Evolutionary conservation across 2,888 invertebrate species (phyloP).

Genomic region (Rhaphigaster nebulosa): DNA sequence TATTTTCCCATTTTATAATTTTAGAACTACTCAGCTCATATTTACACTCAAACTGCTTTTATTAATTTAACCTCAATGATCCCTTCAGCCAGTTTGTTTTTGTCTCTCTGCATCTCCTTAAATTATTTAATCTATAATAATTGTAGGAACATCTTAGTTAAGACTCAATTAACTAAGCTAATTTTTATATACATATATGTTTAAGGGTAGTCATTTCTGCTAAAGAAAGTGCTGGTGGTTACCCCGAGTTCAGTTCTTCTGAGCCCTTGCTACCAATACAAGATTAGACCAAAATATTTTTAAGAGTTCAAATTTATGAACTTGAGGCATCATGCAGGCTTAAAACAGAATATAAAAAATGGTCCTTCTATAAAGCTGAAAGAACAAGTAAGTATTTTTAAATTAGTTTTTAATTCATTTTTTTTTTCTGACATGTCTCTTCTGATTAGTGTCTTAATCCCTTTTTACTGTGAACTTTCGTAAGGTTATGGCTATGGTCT

Average conservation of each 20-base stretch:
- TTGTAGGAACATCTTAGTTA: no score
- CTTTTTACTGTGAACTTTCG: no score
- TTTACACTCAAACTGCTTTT: no score
- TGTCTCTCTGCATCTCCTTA: no score
- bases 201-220: conserved; percentile 2
- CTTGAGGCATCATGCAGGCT: background rate
- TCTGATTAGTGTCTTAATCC: no score
- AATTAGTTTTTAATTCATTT: no score
- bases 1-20: no score
- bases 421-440: background rate
- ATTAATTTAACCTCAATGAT: no score
- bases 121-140: no score
- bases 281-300: background rate
- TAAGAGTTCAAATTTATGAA: background rate
- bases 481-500: no score
- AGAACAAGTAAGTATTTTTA: background rate
- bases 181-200: background rate
- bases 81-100: no score
- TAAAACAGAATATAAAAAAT: background rate
- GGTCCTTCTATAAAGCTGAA: background rate
- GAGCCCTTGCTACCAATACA: background rate
- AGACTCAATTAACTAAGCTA: background rate
- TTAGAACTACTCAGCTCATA: no score
- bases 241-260: background rate
- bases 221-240: background rate